Conservation (phyloP, 2,113 vertebrate species). For the Rostratula benghalensis region DNA sequence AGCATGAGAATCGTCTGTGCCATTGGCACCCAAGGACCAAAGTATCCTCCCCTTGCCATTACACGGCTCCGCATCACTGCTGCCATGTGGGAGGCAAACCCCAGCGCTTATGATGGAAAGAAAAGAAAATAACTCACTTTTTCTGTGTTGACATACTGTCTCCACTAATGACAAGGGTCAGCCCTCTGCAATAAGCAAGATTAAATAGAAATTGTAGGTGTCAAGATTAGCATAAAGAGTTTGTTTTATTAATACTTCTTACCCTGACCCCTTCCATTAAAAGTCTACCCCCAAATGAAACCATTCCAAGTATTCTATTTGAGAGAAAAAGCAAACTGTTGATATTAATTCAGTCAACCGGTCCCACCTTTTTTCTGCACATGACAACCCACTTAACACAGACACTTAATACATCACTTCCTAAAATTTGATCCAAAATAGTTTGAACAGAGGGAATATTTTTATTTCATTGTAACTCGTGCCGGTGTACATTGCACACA, state of each 20-base stretch:
- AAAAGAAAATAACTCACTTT: slow-evolving; percentile 21
- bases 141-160: slow-evolving; percentile 10
- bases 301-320: not conserved
- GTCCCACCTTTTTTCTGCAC: not conserved
- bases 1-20: not conserved
- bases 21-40: not conserved
- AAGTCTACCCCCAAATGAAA: not conserved
- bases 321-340: not conserved
- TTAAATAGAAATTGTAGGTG: not conserved
- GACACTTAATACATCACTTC: not conserved
- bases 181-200: not conserved
- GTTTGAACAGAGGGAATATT: not conserved
- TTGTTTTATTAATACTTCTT: slow-evolving; percentile 1
- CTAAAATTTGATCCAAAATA: not conserved
- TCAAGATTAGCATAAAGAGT: not conserved
- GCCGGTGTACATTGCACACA: not conserved
- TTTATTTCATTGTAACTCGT: not conserved
- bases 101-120: not conserved
- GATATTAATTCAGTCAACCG: not conserved
- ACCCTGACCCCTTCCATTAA: not conserved
- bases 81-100: not conserved
- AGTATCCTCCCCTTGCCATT: not conserved
- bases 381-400: not conserved
- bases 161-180: not conserved
- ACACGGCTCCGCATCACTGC: not conserved